Percentiles rank a stretch among this genome's conserved stretches.
Evolutionary conservation across 37 sponge, comb jelly and placozoan genomes (phyloP).

Genomic region (Beroe forskalii): DNA sequence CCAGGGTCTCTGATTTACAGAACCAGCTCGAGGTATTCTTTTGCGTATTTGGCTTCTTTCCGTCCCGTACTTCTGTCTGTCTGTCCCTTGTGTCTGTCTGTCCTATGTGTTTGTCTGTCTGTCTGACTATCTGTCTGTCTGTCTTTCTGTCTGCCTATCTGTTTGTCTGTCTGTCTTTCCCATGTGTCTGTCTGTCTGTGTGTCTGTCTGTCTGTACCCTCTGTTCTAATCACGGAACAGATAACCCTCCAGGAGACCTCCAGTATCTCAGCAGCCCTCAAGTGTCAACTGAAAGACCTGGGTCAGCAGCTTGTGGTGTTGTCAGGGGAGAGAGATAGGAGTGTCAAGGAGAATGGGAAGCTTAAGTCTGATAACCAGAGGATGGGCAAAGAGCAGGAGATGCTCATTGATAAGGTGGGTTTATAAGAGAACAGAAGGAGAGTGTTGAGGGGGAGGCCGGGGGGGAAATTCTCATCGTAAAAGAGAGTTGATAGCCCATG

Average conservation of each 20-base stretch:
- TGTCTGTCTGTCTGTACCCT: background rate
- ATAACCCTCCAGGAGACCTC: slow-evolving; percentile 45
- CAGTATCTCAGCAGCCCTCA: background rate
- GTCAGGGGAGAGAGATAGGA: slow-evolving; percentile 28
- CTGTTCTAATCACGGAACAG: slow-evolving; percentile 52
- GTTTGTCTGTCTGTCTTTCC: background rate
- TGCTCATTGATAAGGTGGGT: slow-evolving; percentile 24
- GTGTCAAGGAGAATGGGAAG: slow-evolving; percentile 25
- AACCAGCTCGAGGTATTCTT: slow-evolving; percentile 61
- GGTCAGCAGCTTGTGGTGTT: slow-evolving; percentile 49
- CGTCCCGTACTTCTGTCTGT: background rate
- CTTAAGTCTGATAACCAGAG: slow-evolving; percentile 4
- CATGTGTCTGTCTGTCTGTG: background rate
- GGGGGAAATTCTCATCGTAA: no score
- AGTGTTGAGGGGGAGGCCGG: no score
- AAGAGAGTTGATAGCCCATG: no score
- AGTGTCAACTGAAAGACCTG: slow-evolving; percentile 26
- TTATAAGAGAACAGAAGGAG: no score
- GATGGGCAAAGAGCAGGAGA: background rate
- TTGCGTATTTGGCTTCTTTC: no score
- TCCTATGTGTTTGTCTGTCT: no score
- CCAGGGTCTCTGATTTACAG: slow-evolving; percentile 40
- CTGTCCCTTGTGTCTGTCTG: background rate
- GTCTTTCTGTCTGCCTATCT: no score
- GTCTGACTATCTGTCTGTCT: no score